Evolutionary conservation across 2,888 invertebrate genomes (phyloP).

Genomic region (Colostygia pectinataria): DNA sequence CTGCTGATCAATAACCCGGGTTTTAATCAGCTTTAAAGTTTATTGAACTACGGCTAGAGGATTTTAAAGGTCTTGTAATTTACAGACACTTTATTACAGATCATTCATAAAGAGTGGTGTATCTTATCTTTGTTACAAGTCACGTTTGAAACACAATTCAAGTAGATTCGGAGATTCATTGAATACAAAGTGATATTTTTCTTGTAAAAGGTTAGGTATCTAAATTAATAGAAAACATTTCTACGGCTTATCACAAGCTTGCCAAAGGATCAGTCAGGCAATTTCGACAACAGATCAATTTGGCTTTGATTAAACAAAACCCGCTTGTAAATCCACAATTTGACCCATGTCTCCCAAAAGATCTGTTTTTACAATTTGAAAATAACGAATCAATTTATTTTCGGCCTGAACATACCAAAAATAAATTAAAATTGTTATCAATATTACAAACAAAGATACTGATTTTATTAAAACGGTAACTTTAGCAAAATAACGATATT

Average conservation of each 20-base stretch:
- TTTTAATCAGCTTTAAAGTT: too few species aligned
- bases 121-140: conserved; percentile 20
- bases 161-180: conserved; percentile 5
- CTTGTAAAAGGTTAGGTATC: neutral
- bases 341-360: conserved; percentile 12
- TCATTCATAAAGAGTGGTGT: conserved; percentile 19
- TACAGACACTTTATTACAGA: conserved; percentile 15
- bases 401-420: neutral
- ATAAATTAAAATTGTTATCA: conserved; percentile 7
- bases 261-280: neutral
- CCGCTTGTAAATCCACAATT: conserved; percentile 10
- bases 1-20: too few species aligned
- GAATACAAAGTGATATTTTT: conserved; percentile 9
- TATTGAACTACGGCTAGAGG: conserved; percentile 5
- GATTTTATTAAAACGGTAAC: too few species aligned
- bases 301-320: conserved; percentile 1
- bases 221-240: too few species aligned
- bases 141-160: conserved; percentile 24
- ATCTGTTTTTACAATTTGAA: conserved; percentile 1
- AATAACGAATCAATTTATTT: neutral
- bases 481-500: too few species aligned
- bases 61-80: neutral
- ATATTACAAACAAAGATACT: too few species aligned
- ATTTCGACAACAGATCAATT: conserved; percentile 6
- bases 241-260: too few species aligned